Conservation (phyloP, 2,888 invertebrate species). For the Cremastinae sp. region DNA sequence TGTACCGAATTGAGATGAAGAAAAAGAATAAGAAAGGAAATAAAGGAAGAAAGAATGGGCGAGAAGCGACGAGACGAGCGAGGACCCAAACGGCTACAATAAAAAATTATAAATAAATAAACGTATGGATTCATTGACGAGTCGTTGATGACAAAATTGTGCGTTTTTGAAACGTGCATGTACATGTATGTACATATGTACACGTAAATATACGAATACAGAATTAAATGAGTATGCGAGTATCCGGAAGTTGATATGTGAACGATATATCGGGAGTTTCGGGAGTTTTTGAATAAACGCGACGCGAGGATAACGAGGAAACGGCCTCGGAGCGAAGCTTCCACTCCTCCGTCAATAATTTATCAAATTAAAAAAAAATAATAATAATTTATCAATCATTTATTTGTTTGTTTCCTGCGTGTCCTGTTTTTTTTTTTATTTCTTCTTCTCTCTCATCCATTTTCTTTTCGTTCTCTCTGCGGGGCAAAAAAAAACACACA, state of each 20-base stretch:
- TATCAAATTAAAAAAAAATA: too few species aligned
- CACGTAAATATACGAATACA: conserved; percentile 57
- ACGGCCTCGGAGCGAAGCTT: background rate
- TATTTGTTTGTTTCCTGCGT: too few species aligned
- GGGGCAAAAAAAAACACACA: conserved; percentile 1
- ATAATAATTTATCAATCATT: too few species aligned
- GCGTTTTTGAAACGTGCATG: conserved; percentile 38
- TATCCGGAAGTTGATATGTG: conserved; percentile 26
- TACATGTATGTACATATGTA: conserved; percentile 51
- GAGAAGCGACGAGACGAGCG: conserved; percentile 27
- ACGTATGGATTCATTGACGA: conserved; percentile 49
- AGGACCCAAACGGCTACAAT: conserved; percentile 68
- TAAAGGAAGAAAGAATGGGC: too few species aligned
- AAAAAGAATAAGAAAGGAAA: conserved; percentile 34
- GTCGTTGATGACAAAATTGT: conserved; percentile 56
- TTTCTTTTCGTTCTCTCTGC: background rate
- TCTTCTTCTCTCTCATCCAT: too few species aligned
- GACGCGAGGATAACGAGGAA: background rate
- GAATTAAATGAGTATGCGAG: conserved; percentile 47
- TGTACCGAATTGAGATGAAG: conserved; percentile 35
- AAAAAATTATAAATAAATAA: conserved; percentile 66
- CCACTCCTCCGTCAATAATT: too few species aligned
- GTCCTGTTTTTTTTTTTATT: too few species aligned
- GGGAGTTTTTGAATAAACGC: background rate
- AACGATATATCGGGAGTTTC: conserved; percentile 26